A percentile compares a stretch with the other conserved stretches of the same genome.
Evolutionary conservation across 2,113 vertebrate species (phyloP).

Genomic region (Cichladusa arquata): DNA sequence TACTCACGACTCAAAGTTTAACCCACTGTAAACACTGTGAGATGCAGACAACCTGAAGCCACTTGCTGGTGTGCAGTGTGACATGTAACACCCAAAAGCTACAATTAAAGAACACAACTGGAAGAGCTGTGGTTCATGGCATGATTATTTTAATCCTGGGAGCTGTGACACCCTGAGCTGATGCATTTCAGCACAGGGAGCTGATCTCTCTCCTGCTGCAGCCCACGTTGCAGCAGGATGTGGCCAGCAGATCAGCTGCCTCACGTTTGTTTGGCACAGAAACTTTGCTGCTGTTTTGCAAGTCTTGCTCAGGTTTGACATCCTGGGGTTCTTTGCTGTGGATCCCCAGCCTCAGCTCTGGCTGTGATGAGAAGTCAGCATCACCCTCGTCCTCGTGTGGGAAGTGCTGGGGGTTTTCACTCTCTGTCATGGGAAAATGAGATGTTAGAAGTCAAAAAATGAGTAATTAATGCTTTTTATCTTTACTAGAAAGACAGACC

Average conservation of each 20-base stretch:
- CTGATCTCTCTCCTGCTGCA: slow-evolving; percentile 64
- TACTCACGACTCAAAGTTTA: background rate
- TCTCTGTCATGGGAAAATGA: background rate
- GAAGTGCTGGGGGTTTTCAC: background rate
- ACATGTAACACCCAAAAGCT: background rate
- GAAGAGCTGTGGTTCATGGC: background rate
- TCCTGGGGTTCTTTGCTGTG: background rate
- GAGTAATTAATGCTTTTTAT: background rate
- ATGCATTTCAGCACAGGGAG: slow-evolving; percentile 41
- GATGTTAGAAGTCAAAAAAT: background rate
- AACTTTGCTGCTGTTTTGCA: background rate
- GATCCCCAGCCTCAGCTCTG: background rate
- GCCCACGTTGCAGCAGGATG: slow-evolving; percentile 66
- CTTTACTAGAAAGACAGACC: background rate
- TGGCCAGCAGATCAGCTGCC: background rate
- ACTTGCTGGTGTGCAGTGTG: background rate
- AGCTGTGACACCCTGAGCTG: background rate
- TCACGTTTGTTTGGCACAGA: background rate
- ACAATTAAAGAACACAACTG: background rate
- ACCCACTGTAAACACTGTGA: background rate
- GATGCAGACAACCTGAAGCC: background rate
- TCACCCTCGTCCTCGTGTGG: background rate
- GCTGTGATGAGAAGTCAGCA: fast-evolving
- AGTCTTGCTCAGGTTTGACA: background rate
- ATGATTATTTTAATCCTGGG: background rate